These are phyloP conservation scores for Harpagoxenus sublaevis DNA, from an alignment of 2,888 invertebrate species.

Conservation along the genomic window DNA sequence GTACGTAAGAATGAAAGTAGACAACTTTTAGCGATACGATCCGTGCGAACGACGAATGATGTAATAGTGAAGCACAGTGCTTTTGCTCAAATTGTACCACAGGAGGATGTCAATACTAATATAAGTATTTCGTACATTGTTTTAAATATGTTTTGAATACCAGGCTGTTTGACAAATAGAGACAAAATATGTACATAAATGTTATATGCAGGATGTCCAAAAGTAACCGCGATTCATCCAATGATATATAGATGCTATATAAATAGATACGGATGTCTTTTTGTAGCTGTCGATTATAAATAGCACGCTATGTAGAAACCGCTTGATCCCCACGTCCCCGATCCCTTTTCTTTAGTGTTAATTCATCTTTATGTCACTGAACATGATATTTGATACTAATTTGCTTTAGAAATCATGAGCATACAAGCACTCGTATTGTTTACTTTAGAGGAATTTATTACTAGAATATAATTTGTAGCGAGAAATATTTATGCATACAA, in stretches of 20 bases:
- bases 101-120: conserved; percentile 47
- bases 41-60: conserved; percentile 13
- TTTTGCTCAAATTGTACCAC: conserved; percentile 52
- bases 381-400: not conserved
- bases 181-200: conserved; percentile 29
- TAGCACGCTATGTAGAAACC: not conserved
- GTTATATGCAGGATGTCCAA: not conserved
- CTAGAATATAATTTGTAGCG: conserved; percentile 34
- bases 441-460: conserved; percentile 5
- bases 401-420: not conserved
- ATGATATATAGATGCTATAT: not conserved
- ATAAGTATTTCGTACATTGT: conserved; percentile 66
- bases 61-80: conserved; percentile 46
- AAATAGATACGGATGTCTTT: not conserved
- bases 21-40: conserved; percentile 16
- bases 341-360: not conserved
- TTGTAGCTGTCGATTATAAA: conserved; percentile 15
- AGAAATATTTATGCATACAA: conserved; percentile 3
- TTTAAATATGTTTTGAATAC: conserved; percentile 48
- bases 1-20: conserved; percentile 42
- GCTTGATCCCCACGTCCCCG: not conserved
- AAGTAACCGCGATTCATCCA: not conserved
- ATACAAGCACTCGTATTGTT: not conserved
- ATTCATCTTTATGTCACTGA: not conserved
- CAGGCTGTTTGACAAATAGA: conserved; percentile 43